Base-by-base conservation (phyloP, 1,140 invertebrate species). In the Helicoverpa armigera region DNA sequence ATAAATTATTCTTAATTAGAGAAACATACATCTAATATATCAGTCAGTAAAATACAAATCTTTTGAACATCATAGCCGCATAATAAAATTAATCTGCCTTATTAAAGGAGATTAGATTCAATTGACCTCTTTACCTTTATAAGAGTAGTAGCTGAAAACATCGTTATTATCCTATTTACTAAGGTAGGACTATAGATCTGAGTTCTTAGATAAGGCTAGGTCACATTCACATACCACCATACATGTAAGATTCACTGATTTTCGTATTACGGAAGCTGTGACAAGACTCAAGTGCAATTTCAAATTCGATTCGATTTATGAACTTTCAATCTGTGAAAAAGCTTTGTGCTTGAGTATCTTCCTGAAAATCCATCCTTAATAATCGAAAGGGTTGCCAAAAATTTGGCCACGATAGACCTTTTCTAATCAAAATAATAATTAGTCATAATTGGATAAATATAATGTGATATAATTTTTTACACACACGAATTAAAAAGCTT, bases 91-190 rank as follows among this genome's bases (percentile, higher is more conserved):
- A 11, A 29, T 61, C 29, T 61, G 10, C 23, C 58, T 61, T 29
- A 61, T 61, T 61, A 61, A 31, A 31, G 58, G 23, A 13, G 12
- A 61, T 61, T 61, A 61, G 58, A 13, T 31, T 12, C 58, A 31
- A 61, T 61, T 61, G 29, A 61, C 23, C 58, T 61, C 53, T n/a
- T 61, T 61, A 61, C 29, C 53, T n/a, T 61, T 61, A 61, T 31
- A 61, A 61, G 58, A 31, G 23, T 29, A 29, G 23, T 61, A 61
- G 14, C 23, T 13, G 23, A 58, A 31, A 31, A 61, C 58, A 23
- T 29, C 61, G 9, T 65, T 43, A 65, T 16, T 43, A 48, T 65
- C 63, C 9, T 65, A 61, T 61, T 61, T 5, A 43, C 63, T 35
- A 65, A 65, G n/a, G 12, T 65, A 43, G 35, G 5, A 63, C 14